These are phyloP conservation scores for Conus betulinus DNA, from an alignment of 1,140 invertebrate genomes.

Conservation along the genomic window DNA sequence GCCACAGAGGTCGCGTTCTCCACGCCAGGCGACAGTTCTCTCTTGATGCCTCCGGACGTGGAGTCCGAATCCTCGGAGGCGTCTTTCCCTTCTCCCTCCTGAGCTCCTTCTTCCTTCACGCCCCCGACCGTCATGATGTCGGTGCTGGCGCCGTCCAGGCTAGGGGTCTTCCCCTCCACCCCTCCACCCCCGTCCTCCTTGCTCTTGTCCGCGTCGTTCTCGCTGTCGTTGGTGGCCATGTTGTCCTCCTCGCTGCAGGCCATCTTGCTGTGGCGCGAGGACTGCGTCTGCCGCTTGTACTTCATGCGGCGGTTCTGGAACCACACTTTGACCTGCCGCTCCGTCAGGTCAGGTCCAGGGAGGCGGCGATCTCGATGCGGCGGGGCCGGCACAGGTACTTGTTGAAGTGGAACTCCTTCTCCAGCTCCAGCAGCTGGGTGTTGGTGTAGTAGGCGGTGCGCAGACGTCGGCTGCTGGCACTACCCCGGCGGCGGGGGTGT, in stretches of 20 bases:
- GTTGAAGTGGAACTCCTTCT: slow-evolving; percentile 92
- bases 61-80: not conserved
- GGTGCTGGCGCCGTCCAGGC: not conserved
- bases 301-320: slow-evolving; percentile 72
- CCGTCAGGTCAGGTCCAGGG: slow-evolving; percentile 83
- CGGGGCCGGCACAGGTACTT: slow-evolving; percentile 88
- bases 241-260: slow-evolving; percentile 10
- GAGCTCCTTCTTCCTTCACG: not conserved
- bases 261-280: slow-evolving; percentile 44
- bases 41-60: not conserved
- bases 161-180: not conserved
- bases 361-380: slow-evolving; percentile 87
- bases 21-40: not conserved
- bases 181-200: not conserved
- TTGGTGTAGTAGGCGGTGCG: slow-evolving; percentile 99
- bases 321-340: slow-evolving; percentile 72
- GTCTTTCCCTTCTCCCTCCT: not conserved
- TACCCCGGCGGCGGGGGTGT: slow-evolving; percentile 25
- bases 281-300: slow-evolving; percentile 69
- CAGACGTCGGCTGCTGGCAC: slow-evolving; percentile 75
- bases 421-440: slow-evolving; percentile 97
- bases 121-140: not conserved
- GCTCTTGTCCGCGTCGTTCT: not conserved
- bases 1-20: not conserved
- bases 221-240: not conserved